Evolutionary conservation across 1,140 invertebrate genomes (phyloP).

Genomic region (Zaprionus davidi): DNA sequence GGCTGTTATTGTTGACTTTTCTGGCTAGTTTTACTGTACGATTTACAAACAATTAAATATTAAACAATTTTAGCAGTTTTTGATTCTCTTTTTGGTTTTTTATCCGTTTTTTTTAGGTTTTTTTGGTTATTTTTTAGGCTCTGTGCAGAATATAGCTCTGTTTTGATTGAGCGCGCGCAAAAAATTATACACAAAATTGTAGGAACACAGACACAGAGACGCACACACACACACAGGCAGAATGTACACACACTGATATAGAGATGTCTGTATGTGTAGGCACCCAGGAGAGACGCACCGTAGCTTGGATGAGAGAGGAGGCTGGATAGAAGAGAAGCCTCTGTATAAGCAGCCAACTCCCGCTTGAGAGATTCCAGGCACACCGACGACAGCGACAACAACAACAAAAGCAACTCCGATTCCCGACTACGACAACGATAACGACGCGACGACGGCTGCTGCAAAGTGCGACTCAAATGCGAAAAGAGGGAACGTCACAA

Average conservation of each 20-base stretch:
- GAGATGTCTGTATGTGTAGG: constrained; percentile 16
- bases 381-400: constrained; percentile 40
- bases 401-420: constrained; percentile 39
- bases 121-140: constrained; percentile 23
- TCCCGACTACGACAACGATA: constrained; percentile 36
- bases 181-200: constrained; percentile 80
- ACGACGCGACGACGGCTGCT: constrained; percentile 40
- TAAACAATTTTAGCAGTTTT: background rate
- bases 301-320: constrained; percentile 25
- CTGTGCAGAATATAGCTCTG: constrained; percentile 43
- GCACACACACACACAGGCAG: constrained; percentile 10
- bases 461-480: constrained; percentile 36
- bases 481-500: constrained; percentile 32
- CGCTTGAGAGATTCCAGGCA: constrained; percentile 53
- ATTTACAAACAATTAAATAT: constrained; percentile 16
- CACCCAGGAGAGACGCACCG: constrained; percentile 53
- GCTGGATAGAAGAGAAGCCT: constrained; percentile 35
- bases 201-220: constrained; percentile 46
- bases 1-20: background rate
- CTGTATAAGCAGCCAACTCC: constrained; percentile 43
- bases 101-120: constrained; percentile 4
- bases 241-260: constrained; percentile 20
- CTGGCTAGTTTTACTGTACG: background rate
- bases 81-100: constrained; percentile 11
- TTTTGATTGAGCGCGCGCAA: constrained; percentile 82